A percentile compares a stretch with the other conserved stretches of the same genome.
Evolutionary conservation across 1,140 invertebrate species (phyloP).

Genomic region (Cyclargus thomasi): DNA sequence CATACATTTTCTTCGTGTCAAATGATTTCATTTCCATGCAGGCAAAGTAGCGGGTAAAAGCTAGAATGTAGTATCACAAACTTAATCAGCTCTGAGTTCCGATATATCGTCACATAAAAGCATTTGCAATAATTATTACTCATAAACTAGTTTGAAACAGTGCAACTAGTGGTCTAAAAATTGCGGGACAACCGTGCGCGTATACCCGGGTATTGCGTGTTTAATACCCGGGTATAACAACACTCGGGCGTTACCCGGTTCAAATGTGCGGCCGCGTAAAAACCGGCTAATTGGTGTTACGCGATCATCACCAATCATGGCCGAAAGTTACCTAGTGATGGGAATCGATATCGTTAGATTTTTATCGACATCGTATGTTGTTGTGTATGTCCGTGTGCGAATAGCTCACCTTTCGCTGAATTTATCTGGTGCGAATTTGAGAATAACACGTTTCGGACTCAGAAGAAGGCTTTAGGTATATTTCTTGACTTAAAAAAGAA

Average conservation of each 20-base stretch:
- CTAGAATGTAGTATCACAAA: too few relatives aligned
- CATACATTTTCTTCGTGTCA: too few relatives aligned
- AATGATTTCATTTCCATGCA: too few relatives aligned
- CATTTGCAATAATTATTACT: conserved; percentile 14
- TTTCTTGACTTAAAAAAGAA: too few relatives aligned
- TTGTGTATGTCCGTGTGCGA: too few relatives aligned
- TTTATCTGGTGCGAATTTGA: too few relatives aligned
- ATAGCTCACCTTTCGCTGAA: too few relatives aligned
- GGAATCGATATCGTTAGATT: conserved; percentile 18
- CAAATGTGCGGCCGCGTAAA: conserved; percentile 58
- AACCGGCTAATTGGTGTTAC: conserved; percentile 60
- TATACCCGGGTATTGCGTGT: conserved; percentile 11
- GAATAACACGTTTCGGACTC: too few relatives aligned
- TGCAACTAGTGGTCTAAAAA: conserved; percentile 37
- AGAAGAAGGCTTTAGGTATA: too few relatives aligned
- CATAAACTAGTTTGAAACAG: conserved; percentile 19
- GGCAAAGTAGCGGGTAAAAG: too few relatives aligned
- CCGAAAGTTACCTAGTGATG: conserved; percentile 43
- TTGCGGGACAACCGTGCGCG: conserved; percentile 14
- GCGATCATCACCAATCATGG: conserved; percentile 55
- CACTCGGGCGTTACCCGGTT: conserved; percentile 31
- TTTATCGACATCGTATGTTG: background rate
- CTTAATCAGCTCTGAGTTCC: background rate
- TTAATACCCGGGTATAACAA: conserved; percentile 19
- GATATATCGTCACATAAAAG: background rate